phyloP scores from a whole-genome alignment of 2,113 vertebrate species.

The Lophochroa leadbeateri region DNA sequence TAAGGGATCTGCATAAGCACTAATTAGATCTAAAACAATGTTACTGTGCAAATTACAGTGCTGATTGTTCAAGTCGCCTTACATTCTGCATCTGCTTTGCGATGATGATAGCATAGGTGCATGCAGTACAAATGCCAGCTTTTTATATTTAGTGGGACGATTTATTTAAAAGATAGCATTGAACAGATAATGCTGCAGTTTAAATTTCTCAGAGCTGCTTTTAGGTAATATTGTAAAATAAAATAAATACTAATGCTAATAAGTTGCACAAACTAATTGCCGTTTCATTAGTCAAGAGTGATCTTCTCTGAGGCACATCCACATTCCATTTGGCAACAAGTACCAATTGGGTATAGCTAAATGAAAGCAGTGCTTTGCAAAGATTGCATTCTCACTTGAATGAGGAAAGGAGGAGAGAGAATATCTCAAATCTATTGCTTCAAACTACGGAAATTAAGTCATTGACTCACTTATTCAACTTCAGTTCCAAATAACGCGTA shows the following conservation, averaged over 20 bases:
- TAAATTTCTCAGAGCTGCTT: constrained; percentile 42
- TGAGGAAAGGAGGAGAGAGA: not conserved
- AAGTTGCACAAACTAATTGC: constrained; percentile 57
- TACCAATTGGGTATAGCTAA: constrained; percentile 46
- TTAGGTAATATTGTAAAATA: constrained; percentile 54
- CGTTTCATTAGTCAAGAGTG: constrained; percentile 55
- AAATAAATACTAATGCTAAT: constrained; percentile 56
- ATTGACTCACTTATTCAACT: not conserved
- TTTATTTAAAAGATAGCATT: constrained; percentile 71
- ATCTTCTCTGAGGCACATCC: constrained; percentile 67
- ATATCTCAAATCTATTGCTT: constrained; percentile 16
- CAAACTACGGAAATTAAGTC: not conserved
- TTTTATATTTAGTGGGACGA: constrained; percentile 65
- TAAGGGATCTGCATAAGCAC: constrained; percentile 81
- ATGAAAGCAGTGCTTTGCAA: constrained; percentile 59
- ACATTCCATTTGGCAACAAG: constrained; percentile 72
- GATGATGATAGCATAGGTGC: constrained; percentile 78
- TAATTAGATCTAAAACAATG: constrained; percentile 85
- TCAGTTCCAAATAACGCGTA: not conserved
- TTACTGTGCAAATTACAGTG: constrained; percentile 82
- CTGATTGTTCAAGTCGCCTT: constrained; percentile 76
- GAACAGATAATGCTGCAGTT: constrained; percentile 63
- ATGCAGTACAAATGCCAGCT: constrained; percentile 67
- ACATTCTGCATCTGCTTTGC: constrained; percentile 78
- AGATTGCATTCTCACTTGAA: constrained; percentile 25